These are phyloP conservation scores for Nomada flava DNA, from an alignment of 2,888 invertebrate species.

Conservation along the genomic window DNA sequence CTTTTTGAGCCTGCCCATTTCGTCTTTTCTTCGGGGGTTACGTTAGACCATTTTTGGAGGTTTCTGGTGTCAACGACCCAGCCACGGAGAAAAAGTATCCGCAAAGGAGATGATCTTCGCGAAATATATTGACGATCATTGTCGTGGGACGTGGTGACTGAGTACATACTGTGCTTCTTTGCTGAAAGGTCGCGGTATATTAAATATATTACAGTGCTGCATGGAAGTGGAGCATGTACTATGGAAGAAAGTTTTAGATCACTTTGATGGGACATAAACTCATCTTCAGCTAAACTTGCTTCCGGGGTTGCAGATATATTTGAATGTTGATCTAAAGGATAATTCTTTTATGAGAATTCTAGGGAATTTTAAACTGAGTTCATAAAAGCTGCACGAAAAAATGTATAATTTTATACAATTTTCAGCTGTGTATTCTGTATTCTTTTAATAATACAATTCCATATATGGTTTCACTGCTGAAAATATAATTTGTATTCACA, in stretches of 20 bases:
- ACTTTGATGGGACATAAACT: slow-evolving; percentile 29
- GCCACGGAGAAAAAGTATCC: slow-evolving; percentile 29
- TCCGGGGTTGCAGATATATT: too few species aligned
- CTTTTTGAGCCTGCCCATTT: slow-evolving; percentile 25
- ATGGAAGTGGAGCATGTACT: slow-evolving; percentile 3
- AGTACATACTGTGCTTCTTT: slow-evolving; percentile 26
- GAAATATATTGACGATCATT: slow-evolving; percentile 67
- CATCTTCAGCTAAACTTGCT: slow-evolving; percentile 19
- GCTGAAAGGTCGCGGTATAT: slow-evolving; percentile 35
- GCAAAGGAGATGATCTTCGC: slow-evolving; percentile 54
- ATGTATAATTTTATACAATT: too few species aligned
- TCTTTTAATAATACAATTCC: too few species aligned
- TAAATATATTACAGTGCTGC: slow-evolving; percentile 29
- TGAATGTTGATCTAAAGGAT: slow-evolving; percentile 1
- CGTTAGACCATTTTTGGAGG: slow-evolving; percentile 14
- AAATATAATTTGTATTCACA: too few species aligned
- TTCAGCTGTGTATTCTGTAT: too few species aligned
- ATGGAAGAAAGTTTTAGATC: slow-evolving; percentile 23
- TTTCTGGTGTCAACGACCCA: slow-evolving; percentile 35
- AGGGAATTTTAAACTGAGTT: too few species aligned
- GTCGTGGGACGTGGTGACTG: slow-evolving; percentile 37
- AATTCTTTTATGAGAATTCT: background rate
- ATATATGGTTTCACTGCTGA: too few species aligned
- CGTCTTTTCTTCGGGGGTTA: background rate
- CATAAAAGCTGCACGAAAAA: too few species aligned